Evolutionary conservation across 2,113 vertebrate genomes (phyloP).

Genomic region (Chionis minor): DNA sequence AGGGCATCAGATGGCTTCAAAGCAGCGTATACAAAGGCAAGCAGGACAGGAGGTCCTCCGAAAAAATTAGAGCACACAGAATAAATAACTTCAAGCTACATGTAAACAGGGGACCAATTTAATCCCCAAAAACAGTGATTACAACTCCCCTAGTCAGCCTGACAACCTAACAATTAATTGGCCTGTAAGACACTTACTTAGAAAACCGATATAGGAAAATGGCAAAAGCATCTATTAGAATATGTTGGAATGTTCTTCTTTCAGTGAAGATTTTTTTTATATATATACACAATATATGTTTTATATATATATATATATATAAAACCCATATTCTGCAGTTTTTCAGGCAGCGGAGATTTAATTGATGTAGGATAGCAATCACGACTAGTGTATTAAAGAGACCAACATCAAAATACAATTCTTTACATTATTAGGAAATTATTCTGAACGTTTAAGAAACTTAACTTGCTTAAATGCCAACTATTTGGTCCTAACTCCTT

Average conservation of each 20-base stretch:
- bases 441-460: not conserved
- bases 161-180: not conserved
- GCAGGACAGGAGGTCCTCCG: not conserved
- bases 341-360: not conserved
- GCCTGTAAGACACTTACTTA: not conserved
- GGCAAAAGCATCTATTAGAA: not conserved
- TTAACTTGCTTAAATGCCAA: not conserved
- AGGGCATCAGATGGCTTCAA: conserved; percentile 4
- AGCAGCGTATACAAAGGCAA: not conserved
- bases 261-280: not conserved
- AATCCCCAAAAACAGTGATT: not conserved
- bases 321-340: not conserved
- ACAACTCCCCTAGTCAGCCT: not conserved
- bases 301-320: no score
- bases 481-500: not conserved
- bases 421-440: not conserved
- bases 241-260: not conserved
- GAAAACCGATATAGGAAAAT: not conserved
- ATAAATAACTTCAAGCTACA: not conserved
- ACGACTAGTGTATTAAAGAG: not conserved
- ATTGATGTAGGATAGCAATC: not conserved
- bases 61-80: not conserved
- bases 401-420: not conserved
- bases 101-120: not conserved
- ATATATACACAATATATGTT: no score